Conservation (phyloP, 2,113 vertebrate species). For the Mandrillus leucophaeus region DNA sequence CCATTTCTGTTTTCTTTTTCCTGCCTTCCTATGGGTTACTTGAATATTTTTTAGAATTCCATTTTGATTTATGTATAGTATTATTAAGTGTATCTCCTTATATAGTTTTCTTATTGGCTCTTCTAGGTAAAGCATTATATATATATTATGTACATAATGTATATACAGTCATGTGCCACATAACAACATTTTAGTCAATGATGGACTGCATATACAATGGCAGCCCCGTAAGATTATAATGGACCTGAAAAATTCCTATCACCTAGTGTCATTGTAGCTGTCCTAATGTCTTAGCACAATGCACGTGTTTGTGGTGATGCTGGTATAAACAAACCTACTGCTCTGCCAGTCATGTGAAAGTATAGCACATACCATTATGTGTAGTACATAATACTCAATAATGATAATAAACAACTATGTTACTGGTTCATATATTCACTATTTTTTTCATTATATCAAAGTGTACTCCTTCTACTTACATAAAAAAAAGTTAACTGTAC, state of each 20-base stretch:
- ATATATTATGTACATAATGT: neutral
- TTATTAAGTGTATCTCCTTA: constrained; percentile 14
- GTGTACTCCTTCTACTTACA: neutral
- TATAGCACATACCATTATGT: neutral
- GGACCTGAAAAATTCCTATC: neutral
- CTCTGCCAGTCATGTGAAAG: neutral
- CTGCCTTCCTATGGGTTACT: neutral
- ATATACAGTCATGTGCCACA: neutral
- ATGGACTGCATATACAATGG: neutral
- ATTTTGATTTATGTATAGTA: neutral
- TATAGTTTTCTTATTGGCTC: neutral
- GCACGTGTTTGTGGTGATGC: neutral
- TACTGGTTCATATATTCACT: neutral
- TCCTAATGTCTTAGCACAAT: neutral
- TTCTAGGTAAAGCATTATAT: neutral
- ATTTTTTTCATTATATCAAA: neutral
- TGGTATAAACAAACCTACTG: neutral
- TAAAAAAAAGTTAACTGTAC: neutral
- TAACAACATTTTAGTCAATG: neutral
- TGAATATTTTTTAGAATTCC: neutral
- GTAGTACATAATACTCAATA: neutral
- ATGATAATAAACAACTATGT: neutral
- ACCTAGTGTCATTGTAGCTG: neutral
- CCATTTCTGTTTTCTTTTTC: constrained; percentile 6
- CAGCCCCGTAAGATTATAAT: neutral